Evolutionary conservation across 2,797 vertebrate species (phyloP).

Genomic region (Gouania willdenowi): DNA sequence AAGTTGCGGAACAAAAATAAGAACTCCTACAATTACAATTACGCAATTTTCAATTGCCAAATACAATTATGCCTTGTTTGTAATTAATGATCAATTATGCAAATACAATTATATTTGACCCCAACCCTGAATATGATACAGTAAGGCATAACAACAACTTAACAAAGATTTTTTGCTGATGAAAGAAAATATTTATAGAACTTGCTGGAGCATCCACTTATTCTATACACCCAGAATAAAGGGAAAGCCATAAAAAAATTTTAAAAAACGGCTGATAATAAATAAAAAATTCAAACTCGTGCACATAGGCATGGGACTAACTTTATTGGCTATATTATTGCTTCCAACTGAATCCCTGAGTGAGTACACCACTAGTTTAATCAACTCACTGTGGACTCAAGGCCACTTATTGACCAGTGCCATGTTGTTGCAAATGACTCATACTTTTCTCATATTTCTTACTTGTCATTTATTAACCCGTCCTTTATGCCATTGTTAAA

Average conservation of each 20-base stretch:
- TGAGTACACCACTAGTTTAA: slow-evolving; percentile 12
- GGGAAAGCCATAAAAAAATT: slow-evolving; percentile 4
- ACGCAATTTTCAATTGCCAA: no score
- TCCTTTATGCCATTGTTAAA: not conserved
- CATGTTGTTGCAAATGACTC: slow-evolving; percentile 4
- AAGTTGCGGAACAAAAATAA: no score
- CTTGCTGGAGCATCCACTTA: no score
- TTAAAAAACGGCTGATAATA: slow-evolving; percentile 1
- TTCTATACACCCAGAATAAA: no score
- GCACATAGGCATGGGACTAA: slow-evolving; percentile 1
- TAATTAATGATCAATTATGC: no score
- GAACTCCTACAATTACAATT: no score
- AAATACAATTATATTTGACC: no score
- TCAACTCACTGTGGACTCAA: slow-evolving; percentile 13
- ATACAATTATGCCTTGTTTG: no score
- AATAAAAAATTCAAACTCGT: slow-evolving; percentile 1
- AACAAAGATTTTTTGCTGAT: no score
- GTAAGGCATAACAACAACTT: no score
- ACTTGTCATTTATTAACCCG: not conserved
- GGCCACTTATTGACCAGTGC: not conserved
- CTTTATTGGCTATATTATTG: slow-evolving; percentile 6
- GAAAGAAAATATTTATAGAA: no score
- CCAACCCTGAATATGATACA: no score
- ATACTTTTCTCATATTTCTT: not conserved
- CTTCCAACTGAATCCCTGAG: slow-evolving; percentile 1